Conservation (phyloP, 2,113 vertebrate genomes). For the Colistium nudipinnis region DNA sequence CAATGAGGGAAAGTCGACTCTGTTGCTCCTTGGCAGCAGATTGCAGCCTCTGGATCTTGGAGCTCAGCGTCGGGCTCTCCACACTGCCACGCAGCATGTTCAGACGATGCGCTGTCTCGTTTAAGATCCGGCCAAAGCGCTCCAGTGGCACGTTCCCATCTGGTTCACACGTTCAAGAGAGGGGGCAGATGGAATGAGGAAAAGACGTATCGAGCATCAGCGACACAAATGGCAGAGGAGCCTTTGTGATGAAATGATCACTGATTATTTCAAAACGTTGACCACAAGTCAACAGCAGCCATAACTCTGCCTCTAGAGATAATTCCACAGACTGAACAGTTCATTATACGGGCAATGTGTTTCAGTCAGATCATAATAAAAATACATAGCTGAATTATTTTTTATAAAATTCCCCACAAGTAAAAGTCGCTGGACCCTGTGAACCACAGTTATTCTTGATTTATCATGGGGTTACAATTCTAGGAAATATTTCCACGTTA, state of each 20-base stretch:
- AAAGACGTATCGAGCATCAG: not conserved
- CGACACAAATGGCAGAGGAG: conserved; percentile 1
- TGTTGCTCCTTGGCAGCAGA: conserved; percentile 82
- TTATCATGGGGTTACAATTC: conserved; percentile 31
- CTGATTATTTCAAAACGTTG: conserved; percentile 31
- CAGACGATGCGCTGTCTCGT: conserved; percentile 78
- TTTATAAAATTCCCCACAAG: conserved; percentile 29
- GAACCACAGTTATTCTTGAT: conserved; percentile 38
- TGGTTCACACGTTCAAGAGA: conserved; percentile 47
- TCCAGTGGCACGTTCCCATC: conserved; percentile 72
- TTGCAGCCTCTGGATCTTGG: conserved; percentile 84
- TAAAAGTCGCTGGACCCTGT: conserved; percentile 18
- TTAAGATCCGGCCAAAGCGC: conserved; percentile 78
- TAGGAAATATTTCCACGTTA: conserved; percentile 58
- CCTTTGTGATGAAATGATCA: conserved; percentile 30
- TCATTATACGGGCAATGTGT: not conserved
- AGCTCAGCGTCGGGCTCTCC: conserved; percentile 71
- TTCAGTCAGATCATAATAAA: conserved; percentile 13
- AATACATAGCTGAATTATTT: conserved; percentile 14
- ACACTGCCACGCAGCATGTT: conserved; percentile 80
- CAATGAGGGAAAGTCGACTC: conserved; percentile 79
- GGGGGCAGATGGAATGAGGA: conserved; percentile 5
- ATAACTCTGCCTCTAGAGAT: not conserved
- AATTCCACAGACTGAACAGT: conserved; percentile 4
- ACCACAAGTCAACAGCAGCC: not conserved